Conservation (phyloP, 2,888 invertebrate genomes). For the Drosophila vallismaia region DNA sequence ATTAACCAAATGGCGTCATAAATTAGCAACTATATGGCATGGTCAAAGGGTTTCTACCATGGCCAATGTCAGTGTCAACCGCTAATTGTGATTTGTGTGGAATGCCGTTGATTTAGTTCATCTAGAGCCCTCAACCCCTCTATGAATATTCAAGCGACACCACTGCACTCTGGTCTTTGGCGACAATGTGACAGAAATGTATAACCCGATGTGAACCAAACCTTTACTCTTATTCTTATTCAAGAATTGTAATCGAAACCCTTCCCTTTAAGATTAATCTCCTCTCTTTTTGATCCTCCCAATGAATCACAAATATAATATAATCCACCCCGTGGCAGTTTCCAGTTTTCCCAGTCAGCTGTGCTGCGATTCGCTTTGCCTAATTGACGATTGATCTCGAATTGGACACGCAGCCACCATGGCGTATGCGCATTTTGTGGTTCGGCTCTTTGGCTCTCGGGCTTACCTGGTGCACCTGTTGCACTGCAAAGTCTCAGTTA, state of each 20-base stretch:
- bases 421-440: conserved; percentile 63
- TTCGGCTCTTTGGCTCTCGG: neutral
- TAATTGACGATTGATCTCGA: conserved; percentile 36
- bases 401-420: conserved; percentile 62
- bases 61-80: conserved; percentile 55
- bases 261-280: too few relatives aligned
- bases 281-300: too few relatives aligned
- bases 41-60: conserved; percentile 43
- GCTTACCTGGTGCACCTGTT: conserved; percentile 52
- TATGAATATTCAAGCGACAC: conserved; percentile 59
- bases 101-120: conserved; percentile 62
- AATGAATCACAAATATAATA: conserved; percentile 14
- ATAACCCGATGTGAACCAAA: too few relatives aligned
- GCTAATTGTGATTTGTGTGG: conserved; percentile 58
- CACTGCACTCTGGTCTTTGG: neutral
- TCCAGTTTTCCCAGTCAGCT: conserved; percentile 39
- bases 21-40: conserved; percentile 68
- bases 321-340: conserved; percentile 13
- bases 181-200: conserved; percentile 14
- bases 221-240: too few relatives aligned
- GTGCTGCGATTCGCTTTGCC: conserved; percentile 5
- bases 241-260: too few relatives aligned
- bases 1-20: conserved; percentile 78
- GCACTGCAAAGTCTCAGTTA: conserved; percentile 49
- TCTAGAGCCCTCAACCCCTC: conserved; percentile 32